Evolutionary conservation across 2,888 invertebrate genomes (phyloP).

Genomic region (Horisme vitalbata): DNA sequence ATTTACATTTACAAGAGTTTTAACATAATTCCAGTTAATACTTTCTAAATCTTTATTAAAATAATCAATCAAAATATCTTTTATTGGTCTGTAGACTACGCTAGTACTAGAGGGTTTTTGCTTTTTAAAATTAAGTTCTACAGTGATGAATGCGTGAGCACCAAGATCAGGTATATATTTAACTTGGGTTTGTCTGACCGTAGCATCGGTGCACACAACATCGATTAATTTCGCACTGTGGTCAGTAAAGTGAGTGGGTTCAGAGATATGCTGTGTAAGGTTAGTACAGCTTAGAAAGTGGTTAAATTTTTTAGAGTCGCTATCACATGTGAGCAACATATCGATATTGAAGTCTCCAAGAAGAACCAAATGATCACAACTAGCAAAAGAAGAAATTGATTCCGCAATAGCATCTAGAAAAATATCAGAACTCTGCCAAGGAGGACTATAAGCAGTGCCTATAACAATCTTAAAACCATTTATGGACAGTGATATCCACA

Average conservation of each 20-base stretch:
- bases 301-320: background rate
- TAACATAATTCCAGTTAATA: conserved; percentile 1
- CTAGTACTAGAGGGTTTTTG: background rate
- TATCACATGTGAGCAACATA: background rate
- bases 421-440: too few relatives aligned
- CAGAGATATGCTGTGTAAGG: background rate
- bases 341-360: background rate
- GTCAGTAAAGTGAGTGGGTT: background rate
- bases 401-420: too few relatives aligned
- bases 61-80: background rate
- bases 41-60: background rate
- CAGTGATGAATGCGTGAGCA: background rate
- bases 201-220: background rate
- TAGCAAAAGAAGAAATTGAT: too few relatives aligned
- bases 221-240: conserved; percentile 1
- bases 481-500: too few relatives aligned
- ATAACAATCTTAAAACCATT: too few relatives aligned
- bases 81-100: background rate
- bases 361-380: background rate
- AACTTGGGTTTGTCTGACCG: background rate
- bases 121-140: background rate
- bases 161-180: conserved; percentile 2
- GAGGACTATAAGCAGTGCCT: too few relatives aligned
- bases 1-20: background rate
- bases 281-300: background rate